Evolutionary conservation across 2,113 vertebrate genomes (phyloP).

Genomic region (Crotophaga sulcirostris): DNA sequence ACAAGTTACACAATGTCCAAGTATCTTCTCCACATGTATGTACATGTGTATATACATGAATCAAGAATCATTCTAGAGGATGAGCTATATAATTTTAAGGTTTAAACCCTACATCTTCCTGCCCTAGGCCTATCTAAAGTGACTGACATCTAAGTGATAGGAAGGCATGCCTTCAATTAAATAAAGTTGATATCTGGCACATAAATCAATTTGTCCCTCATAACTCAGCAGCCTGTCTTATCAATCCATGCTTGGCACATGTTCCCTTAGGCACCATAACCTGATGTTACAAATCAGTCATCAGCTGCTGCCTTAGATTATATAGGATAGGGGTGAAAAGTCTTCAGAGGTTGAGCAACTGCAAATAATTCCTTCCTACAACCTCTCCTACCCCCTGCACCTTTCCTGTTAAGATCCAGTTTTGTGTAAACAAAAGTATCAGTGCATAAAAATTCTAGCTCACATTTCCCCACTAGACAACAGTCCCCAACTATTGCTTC

Average conservation of each 20-base stretch:
- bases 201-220: slow-evolving; percentile 7
- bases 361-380: not conserved
- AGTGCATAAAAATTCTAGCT: not conserved
- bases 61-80: not conserved
- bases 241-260: not conserved
- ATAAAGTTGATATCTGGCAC: not conserved
- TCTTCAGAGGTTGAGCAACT: not conserved
- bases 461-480: not conserved
- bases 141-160: not conserved
- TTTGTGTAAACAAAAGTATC: not conserved
- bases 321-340: not conserved
- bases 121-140: not conserved
- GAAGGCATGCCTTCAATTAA: not conserved
- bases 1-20: not conserved
- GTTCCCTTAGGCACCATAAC: slow-evolving; percentile 3
- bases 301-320: not conserved
- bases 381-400: not conserved
- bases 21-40: not conserved
- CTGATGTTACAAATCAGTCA: not conserved
- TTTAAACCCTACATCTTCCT: not conserved
- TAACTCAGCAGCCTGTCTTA: slow-evolving; percentile 11
- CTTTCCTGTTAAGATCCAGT: not conserved
- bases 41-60: not conserved
- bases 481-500: not conserved
- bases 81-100: not conserved